Conservation (phyloP, 2,113 vertebrate genomes). For the Trogon surrucura region DNA sequence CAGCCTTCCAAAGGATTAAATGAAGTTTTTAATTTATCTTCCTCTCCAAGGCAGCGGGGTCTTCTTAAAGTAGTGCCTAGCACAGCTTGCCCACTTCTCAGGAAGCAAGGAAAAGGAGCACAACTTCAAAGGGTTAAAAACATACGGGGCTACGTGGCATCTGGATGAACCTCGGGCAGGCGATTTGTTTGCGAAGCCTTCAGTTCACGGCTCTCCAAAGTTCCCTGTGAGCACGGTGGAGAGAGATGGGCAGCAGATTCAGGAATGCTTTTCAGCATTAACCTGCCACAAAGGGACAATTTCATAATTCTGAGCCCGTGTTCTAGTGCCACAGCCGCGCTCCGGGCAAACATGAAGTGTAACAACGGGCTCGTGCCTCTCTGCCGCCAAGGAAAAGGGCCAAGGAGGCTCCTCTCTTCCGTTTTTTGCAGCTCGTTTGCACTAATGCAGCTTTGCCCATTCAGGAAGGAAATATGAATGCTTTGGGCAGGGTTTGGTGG, state of each 20-base stretch:
- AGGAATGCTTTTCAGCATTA: neutral
- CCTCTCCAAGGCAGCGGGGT: neutral
- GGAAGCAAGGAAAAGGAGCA: neutral
- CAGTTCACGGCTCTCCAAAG: slow-evolving; percentile 19
- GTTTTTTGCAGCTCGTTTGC: neutral
- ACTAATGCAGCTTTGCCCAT: neutral
- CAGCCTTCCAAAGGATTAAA: slow-evolving; percentile 44
- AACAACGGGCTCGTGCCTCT: rapidly evolving
- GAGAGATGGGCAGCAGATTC: neutral
- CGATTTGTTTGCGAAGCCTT: slow-evolving; percentile 26
- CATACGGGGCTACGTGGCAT: neutral
- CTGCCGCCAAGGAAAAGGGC: neutral
- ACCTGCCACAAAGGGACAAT: neutral
- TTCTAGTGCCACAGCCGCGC: rapidly evolving
- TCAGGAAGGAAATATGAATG: neutral
- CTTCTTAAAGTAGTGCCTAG: neutral
- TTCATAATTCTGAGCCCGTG: rapidly evolving
- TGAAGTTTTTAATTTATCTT: slow-evolving; percentile 48
- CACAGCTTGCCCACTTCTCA: neutral
- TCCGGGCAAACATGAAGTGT: rapidly evolving
- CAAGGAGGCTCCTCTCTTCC: neutral
- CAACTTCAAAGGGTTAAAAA: slow-evolving; percentile 1
- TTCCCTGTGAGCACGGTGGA: neutral
- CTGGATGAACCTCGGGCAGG: slow-evolving; percentile 35
- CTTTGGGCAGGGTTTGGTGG: neutral